Evolutionary conservation across 2,888 invertebrate genomes (phyloP).

Genomic region (Perizoma affinitatum): DNA sequence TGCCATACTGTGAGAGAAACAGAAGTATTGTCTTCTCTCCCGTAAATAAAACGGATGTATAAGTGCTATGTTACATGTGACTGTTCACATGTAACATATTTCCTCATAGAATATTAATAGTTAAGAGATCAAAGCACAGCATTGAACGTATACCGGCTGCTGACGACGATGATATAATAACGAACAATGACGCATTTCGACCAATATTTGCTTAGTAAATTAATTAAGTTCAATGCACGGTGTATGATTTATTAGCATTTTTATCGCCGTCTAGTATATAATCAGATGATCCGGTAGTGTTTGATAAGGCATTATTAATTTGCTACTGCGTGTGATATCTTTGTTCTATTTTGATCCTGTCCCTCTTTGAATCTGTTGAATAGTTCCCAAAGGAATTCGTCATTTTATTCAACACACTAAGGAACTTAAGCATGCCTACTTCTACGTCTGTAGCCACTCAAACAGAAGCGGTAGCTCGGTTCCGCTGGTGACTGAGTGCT

Average conservation of each 20-base stretch:
- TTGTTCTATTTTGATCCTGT: slow-evolving; percentile 4
- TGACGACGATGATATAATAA: too few relatives aligned
- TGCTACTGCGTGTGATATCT: slow-evolving; percentile 3
- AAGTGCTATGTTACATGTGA: too few relatives aligned
- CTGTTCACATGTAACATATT: too few relatives aligned
- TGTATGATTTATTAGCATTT: slow-evolving; percentile 1
- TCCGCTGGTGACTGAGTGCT: too few relatives aligned
- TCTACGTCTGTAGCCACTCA: neutral
- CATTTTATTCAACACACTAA: neutral
- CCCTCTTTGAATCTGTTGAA: neutral
- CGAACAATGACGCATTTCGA: neutral
- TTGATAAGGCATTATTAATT: slow-evolving; percentile 19
- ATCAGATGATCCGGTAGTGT: slow-evolving; percentile 5
- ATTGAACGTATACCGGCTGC: too few relatives aligned
- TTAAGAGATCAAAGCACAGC: too few relatives aligned
- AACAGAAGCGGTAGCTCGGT: too few relatives aligned
- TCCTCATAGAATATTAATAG: too few relatives aligned
- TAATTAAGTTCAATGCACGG: slow-evolving; percentile 16
- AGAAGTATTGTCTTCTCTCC: too few relatives aligned
- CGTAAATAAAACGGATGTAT: too few relatives aligned
- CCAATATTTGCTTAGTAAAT: slow-evolving; percentile 3
- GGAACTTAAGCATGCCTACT: neutral
- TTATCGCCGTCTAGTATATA: slow-evolving; percentile 1
- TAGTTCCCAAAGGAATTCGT: neutral
- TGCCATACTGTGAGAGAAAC: too few relatives aligned